Percentiles rank a stretch among this genome's conserved stretches.
phyloP scores from a whole-genome alignment of 2,113 vertebrate genomes.

The Campylorhamphus procurvoides region DNA sequence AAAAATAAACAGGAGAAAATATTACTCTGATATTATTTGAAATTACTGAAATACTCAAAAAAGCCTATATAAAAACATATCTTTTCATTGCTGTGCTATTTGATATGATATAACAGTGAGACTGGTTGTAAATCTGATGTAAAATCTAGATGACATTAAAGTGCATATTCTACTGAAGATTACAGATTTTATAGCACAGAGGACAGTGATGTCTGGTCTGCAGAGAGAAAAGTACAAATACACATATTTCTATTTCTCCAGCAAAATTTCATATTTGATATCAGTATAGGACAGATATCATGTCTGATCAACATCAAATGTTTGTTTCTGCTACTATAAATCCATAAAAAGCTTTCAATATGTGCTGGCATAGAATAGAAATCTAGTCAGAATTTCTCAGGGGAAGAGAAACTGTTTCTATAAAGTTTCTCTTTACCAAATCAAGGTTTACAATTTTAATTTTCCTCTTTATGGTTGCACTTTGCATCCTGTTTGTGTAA shows the following conservation, averaged over 20 bases:
- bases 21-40: not conserved
- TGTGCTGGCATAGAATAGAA: not conserved
- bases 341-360: not conserved
- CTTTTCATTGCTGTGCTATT: not conserved
- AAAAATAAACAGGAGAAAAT: not conserved
- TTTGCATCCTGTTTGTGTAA: not conserved
- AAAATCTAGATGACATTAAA: not conserved
- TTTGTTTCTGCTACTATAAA: constrained; percentile 7
- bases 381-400: not conserved
- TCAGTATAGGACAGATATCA: constrained; percentile 4
- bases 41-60: not conserved
- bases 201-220: not conserved
- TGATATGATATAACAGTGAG: not conserved
- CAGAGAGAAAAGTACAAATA: not conserved
- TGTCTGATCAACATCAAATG: not conserved
- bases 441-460: not conserved
- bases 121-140: not conserved
- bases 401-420: not conserved
- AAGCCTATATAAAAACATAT: not conserved
- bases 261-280: constrained; percentile 4
- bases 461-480: not conserved
- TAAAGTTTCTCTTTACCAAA: not conserved
- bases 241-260: not conserved
- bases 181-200: not conserved
- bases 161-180: not conserved